phyloP scores from a whole-genome alignment of 2,797 vertebrate genomes.

The Xyrichtys novacula region DNA sequence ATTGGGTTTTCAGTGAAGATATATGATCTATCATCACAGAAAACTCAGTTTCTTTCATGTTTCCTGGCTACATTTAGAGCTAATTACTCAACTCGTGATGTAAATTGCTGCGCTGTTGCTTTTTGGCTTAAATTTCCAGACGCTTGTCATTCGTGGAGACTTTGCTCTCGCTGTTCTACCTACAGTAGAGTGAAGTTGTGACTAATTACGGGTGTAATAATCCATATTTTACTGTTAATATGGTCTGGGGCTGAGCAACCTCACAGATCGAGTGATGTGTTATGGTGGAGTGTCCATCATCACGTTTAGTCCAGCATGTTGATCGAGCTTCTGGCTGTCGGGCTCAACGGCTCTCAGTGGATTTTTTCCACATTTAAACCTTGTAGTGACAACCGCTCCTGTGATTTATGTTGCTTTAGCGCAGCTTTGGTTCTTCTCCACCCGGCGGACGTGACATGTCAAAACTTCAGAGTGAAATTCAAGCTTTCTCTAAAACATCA shows the following conservation, averaged over 20 bases:
- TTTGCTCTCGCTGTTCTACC: conserved; percentile 38
- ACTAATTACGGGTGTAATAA: conserved; percentile 58
- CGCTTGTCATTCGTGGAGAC: conserved; percentile 64
- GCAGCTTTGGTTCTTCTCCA: conserved; percentile 23
- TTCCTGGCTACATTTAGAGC: conserved; percentile 57
- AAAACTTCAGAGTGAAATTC: conserved; percentile 39
- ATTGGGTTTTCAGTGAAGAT: conserved; percentile 50
- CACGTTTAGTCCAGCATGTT: conserved; percentile 42
- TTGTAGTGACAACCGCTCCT: conserved; percentile 17
- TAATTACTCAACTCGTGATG: conserved; percentile 65
- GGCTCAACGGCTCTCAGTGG: conserved; percentile 23
- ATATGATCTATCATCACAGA: conserved; percentile 68
- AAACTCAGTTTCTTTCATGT: conserved; percentile 64
- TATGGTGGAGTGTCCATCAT: conserved; percentile 51
- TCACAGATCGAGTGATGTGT: conserved; percentile 29
- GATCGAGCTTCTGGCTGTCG: conserved; percentile 51
- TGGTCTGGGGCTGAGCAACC: conserved; percentile 30
- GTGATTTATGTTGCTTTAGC: conserved; percentile 37
- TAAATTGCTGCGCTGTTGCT: conserved; percentile 54
- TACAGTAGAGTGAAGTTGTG: conserved; percentile 24
- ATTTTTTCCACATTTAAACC: conserved; percentile 52
- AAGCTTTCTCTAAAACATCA: conserved; percentile 37
- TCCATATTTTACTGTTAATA: conserved; percentile 58
- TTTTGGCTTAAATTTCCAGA: conserved; percentile 57
- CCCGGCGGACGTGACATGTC: conserved; percentile 23